A percentile compares a stretch with the other conserved stretches of the same genome.
Conservation (phyloP, 2,797 vertebrate species). For the Sebastes elongatus region DNA sequence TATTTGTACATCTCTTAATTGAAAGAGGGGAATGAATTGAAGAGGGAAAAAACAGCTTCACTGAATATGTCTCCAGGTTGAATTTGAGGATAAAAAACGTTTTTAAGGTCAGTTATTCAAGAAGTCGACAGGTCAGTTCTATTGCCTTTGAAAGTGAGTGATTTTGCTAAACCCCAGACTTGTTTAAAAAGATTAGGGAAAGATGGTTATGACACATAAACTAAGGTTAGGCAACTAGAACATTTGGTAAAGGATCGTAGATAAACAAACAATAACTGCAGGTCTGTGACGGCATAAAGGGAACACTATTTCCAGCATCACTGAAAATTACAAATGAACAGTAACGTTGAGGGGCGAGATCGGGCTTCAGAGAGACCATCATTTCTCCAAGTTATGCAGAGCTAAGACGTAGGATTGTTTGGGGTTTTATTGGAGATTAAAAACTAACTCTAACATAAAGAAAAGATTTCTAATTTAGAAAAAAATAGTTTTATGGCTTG, state of each 20-base stretch:
- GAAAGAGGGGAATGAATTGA: background rate
- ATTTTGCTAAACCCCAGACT: background rate
- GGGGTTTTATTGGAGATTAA: background rate
- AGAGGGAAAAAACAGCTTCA: background rate
- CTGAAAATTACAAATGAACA: no score
- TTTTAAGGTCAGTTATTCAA: background rate
- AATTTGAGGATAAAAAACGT: background rate
- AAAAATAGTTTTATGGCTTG: no score
- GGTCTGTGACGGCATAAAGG: no score
- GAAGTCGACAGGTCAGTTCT: background rate
- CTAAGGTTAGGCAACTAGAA: no score
- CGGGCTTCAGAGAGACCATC: background rate
- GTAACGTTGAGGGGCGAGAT: no score
- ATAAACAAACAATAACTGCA: no score
- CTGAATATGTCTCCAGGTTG: background rate
- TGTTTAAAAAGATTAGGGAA: no score
- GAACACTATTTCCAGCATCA: no score
- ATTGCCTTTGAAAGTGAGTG: background rate
- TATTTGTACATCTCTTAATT: background rate
- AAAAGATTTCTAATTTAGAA: no score
- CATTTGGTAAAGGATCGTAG: no score
- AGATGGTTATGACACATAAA: no score
- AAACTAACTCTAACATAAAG: background rate
- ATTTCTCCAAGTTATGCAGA: background rate
- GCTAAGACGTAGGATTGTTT: background rate